Conservation (phyloP, 2,888 invertebrate species). For the Andrena chrysosceles region DNA sequence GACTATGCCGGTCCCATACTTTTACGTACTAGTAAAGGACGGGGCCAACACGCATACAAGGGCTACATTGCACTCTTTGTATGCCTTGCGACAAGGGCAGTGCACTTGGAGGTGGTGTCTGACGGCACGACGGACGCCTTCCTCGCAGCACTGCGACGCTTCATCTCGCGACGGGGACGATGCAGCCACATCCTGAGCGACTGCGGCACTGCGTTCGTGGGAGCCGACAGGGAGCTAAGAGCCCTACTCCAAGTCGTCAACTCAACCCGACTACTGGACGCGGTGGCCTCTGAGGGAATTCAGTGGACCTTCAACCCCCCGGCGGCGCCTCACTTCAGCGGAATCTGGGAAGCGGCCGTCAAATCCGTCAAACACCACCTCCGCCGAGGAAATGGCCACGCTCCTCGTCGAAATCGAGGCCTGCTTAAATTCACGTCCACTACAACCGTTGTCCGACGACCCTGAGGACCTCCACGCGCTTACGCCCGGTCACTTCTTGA, state of each 20-base stretch:
- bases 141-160: background rate
- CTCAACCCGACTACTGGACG: accelerated
- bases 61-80: background rate
- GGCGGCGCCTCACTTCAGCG: background rate
- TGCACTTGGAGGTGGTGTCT: background rate
- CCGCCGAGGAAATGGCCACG: background rate
- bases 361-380: conserved; percentile 15
- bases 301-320: background rate
- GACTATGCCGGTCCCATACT: background rate
- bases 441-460: background rate
- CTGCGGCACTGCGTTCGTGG: background rate
- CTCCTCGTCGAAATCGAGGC: background rate
- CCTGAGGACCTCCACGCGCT: background rate
- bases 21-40: background rate
- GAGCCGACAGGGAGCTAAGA: no score
- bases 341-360: conserved; percentile 13
- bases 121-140: background rate
- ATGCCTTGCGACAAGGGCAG: background rate
- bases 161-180: background rate
- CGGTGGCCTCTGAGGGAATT: background rate
- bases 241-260: accelerated
- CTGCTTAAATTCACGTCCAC: background rate
- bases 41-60: background rate
- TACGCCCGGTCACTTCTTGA: background rate
- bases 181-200: background rate